phyloP scores from a whole-genome alignment of 2,888 invertebrate genomes.

The Anticlea derivata region DNA sequence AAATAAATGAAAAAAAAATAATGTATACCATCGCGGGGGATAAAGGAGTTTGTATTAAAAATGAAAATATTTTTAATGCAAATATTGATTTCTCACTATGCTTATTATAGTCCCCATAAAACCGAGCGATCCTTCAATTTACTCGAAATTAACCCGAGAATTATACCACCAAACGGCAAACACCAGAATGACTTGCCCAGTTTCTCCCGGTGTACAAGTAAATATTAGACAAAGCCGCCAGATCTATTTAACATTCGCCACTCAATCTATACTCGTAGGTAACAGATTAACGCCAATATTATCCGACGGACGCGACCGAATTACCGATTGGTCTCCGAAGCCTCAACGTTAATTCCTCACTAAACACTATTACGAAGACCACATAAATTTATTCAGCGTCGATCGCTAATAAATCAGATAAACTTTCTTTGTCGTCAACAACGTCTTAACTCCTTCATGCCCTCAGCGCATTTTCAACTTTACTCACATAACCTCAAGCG shows the following conservation, averaged over 20 bases:
- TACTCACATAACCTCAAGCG: constrained; percentile 37
- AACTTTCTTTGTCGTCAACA: constrained; percentile 51
- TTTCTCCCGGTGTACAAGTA: constrained; percentile 45
- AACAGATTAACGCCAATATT: constrained; percentile 74
- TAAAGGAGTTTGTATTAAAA: no score
- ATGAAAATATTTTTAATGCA: no score
- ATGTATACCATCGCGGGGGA: no score
- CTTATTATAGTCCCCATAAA: no score
- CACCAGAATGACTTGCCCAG: constrained; percentile 27
- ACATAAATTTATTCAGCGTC: constrained; percentile 71
- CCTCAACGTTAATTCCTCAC: constrained; percentile 66
- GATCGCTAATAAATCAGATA: constrained; percentile 70
- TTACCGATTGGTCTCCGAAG: constrained; percentile 55
- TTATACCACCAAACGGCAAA: constrained; percentile 6
- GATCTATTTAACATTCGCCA: constrained; percentile 71
- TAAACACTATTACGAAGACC: constrained; percentile 73
- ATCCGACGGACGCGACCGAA: constrained; percentile 60
- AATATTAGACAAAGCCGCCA: constrained; percentile 57
- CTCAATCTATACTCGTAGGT: constrained; percentile 50
- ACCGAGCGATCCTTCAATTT: no score
- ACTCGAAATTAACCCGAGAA: neutral
- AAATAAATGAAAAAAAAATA: no score
- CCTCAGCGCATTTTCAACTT: constrained; percentile 37
- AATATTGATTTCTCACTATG: no score
- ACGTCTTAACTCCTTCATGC: constrained; percentile 40